Evolutionary conservation across 1,140 invertebrate species (phyloP).

Genomic region (Sitophilus oryzae): DNA sequence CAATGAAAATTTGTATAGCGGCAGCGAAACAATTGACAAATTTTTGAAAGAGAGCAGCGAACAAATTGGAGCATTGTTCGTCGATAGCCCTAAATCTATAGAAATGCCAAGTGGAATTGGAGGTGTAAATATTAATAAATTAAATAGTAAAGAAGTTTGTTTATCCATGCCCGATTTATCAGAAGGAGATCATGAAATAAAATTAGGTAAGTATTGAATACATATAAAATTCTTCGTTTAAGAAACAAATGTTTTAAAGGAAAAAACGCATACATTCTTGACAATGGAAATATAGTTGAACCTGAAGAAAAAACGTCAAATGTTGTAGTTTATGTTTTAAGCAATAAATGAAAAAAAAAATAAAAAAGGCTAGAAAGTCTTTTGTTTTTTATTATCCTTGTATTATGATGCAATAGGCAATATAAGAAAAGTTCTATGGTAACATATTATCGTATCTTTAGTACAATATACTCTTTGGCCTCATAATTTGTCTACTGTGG

Average conservation of each 20-base stretch:
- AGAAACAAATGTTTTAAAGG: conserved; percentile 17
- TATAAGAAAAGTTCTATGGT: too few relatives aligned
- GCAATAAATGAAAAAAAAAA: conserved; percentile 7
- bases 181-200: conserved; percentile 19
- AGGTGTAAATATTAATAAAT: conserved; percentile 1
- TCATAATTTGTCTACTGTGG: too few relatives aligned
- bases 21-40: conserved; percentile 18
- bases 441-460: too few relatives aligned
- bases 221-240: background rate
- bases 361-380: too few relatives aligned
- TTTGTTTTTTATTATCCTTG: too few relatives aligned
- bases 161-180: conserved; percentile 41
- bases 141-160: conserved; percentile 27
- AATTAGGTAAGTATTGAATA: conserved; percentile 10
- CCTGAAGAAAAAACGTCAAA: conserved; percentile 26
- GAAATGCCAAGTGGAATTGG: background rate
- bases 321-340: conserved; percentile 31
- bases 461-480: too few relatives aligned
- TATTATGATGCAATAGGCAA: too few relatives aligned
- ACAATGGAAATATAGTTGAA: conserved; percentile 33
- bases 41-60: conserved; percentile 26
- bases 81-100: conserved; percentile 11
- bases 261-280: conserved; percentile 32
- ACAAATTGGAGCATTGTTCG: conserved; percentile 10
- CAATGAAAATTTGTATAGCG: conserved; percentile 20